Base-by-base conservation (phyloP, 2,113 vertebrate genomes). In the Ginglymostoma cirratum region DNA sequence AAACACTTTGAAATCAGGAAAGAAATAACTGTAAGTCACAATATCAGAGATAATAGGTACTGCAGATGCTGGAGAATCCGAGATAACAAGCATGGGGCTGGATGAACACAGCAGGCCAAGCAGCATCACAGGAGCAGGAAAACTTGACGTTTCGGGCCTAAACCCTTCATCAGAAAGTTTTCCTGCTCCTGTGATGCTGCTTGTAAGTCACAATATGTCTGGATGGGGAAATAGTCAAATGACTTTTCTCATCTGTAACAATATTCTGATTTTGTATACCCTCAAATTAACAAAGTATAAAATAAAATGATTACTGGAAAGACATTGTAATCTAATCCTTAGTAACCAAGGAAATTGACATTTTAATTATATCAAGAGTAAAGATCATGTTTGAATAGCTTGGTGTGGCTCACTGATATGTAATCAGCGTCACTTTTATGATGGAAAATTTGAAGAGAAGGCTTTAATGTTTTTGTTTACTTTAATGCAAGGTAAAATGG, bases 21-120 rank as follows among this genome's bases (percentile, higher is more conserved):
- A 61, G 87, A 90, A 61, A 61, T 48, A 89, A 89, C 27, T 89
- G n/a, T n/a, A n/a, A n/a, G n/a, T n/a, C n/a, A n/a, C n/a, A n/a
- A n/a, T n/a, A n/a, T n/a, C n/a, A n/a, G n/a, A n/a, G n/a, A n/a
- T n/a, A n/a, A n/a, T n/a, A n/a, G n/a, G n/a, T n/a, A n/a, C n/a
- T n/a, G n/a, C n/a, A n/a, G n/a, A n/a, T n/a, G n/a, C n/a, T n/a
- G n/a, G n/a, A n/a, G n/a, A n/a, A n/a, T n/a, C n/a, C n/a, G n/a
- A n/a, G n/a, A n/a, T n/a, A n/a, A n/a, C n/a, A n/a, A n/a, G n/a
- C n/a, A n/a, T n/a, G n/a, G n/a, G n/a, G n/a, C n/a, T n/a, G n/a
- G n/a, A n/a, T n/a, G n/a, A n/a, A n/a, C n/a, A n/a, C n/a, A n/a
- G n/a, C n/a, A n/a, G n/a, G n/a, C n/a, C n/a, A n/a, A n/a, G n/a